Evolutionary conservation across 2,888 invertebrate species (phyloP).

Genomic region (Yponomeuta malinellus): DNA sequence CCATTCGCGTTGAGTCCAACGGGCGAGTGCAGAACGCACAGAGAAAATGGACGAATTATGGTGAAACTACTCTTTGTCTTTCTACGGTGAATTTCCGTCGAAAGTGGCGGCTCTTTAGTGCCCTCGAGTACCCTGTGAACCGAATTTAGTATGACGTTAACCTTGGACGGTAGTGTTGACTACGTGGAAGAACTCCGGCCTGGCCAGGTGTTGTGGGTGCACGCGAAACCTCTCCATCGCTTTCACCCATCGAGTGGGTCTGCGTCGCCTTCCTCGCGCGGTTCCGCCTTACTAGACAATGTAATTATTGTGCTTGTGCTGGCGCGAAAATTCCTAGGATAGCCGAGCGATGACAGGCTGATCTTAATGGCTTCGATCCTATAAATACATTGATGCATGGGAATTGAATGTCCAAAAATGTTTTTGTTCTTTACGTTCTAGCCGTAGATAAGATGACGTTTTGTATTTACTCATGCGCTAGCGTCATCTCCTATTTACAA

Average conservation of each 20-base stretch:
- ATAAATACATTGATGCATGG: background rate
- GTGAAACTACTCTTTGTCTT: conserved; percentile 48
- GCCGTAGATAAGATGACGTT: too few relatives aligned
- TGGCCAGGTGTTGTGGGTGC: conserved; percentile 31
- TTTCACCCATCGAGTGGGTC: conserved; percentile 62
- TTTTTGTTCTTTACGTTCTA: too few relatives aligned
- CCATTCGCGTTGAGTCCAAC: conserved; percentile 14
- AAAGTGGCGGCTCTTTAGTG: conserved; percentile 45
- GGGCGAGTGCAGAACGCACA: conserved; percentile 21
- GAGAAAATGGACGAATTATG: conserved; percentile 35
- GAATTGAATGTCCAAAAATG: background rate
- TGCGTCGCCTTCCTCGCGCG: conserved; percentile 31
- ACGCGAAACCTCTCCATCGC: conserved; percentile 46
- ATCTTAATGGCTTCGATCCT: background rate
- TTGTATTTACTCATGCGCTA: too few relatives aligned
- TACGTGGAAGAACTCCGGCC: background rate
- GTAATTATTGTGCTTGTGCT: conserved; percentile 29
- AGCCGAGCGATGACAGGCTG: background rate
- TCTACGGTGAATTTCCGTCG: conserved; percentile 60
- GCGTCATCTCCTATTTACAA: too few relatives aligned
- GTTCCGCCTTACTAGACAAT: conserved; percentile 51
- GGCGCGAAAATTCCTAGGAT: conserved; percentile 6
- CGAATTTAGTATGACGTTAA: conserved; percentile 69
- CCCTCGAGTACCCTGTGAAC: conserved; percentile 48
- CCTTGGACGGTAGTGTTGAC: conserved; percentile 50